Evolutionary conservation across 2,797 vertebrate genomes (phyloP), one percentile per base, ranked within the genome.

Genomic region (Gorsachius magnificus): DNA sequence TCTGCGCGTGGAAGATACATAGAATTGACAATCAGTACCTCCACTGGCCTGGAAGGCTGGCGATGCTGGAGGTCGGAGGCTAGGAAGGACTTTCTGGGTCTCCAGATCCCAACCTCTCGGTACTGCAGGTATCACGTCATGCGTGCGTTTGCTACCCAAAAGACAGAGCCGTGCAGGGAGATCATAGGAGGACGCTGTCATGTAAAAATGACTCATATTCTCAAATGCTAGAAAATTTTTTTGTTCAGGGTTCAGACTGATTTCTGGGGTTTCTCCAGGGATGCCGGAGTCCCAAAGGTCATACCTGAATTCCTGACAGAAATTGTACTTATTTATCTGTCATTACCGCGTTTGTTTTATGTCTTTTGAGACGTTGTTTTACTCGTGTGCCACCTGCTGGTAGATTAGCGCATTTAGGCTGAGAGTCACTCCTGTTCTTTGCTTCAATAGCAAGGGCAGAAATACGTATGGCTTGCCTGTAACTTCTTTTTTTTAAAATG

Each of bases 1-100:
- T 43, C 12, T 57, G 61, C 51, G 26, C 0, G 0, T 6, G 10
- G 60, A 11, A 56, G 26, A 25, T 17, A 6, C 5, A 1, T 11
- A 20, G 58, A 21, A 21, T 3, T n/a, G 31, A 53, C 38, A 16
- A 0, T 16, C 26, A 29, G 11, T 53, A 25, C 46, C 16, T 7
- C 21, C 21, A 1, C 13, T 33, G 57, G 43, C 4, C 57, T 57
- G 36, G 25, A 46, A 35, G 31, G 24, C 21, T 10, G 4, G 9
- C 0, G 3, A 3, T 28, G 18, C 9, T 46, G 11, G 46, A 45
- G 33, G 7, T 3, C 7, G 31, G 35, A 54, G 38, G 38, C 4
- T 1, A 31, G 22, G 10, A 38, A 53, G 38, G 61, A 20, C 57
- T 26, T 69, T 33, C 19, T 43, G 58, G 48, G 35, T 76, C 31